Conservation (phyloP, 2,888 invertebrate genomes). For the Oxystoma pomonae region DNA sequence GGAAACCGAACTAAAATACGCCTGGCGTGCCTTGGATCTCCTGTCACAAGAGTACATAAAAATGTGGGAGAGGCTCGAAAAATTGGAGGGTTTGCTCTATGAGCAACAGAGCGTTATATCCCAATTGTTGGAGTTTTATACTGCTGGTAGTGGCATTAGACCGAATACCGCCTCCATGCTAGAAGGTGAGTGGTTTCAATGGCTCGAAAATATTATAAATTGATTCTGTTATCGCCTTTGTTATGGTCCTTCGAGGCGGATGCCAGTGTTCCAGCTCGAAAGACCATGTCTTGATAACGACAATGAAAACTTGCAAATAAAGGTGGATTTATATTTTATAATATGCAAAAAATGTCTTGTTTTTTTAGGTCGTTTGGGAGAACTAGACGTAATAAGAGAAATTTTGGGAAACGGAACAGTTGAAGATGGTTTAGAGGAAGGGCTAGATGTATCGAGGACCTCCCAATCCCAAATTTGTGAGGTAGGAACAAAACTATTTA, state of each 20-base stretch:
- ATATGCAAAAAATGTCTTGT: too few species aligned
- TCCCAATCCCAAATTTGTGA: constrained; percentile 42
- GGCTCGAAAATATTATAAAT: too few species aligned
- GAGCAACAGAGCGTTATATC: constrained; percentile 90
- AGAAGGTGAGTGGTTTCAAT: too few species aligned
- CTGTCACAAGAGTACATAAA: constrained; percentile 89
- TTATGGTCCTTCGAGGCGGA: too few species aligned
- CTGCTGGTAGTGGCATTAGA: constrained; percentile 53
- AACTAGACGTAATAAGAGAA: constrained; percentile 60
- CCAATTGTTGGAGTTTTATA: constrained; percentile 78
- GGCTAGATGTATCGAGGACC: constrained; percentile 53
- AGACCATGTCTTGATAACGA: too few species aligned
- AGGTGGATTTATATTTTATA: too few species aligned
- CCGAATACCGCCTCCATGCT: constrained; percentile 17
- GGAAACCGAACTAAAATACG: constrained; percentile 87
- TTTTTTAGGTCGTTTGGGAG: constrained; percentile 36
- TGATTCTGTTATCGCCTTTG: too few species aligned
- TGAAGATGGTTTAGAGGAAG: constrained; percentile 65
- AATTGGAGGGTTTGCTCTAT: constrained; percentile 78
- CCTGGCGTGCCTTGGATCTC: constrained; percentile 87
- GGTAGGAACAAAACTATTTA: constrained; percentile 30
- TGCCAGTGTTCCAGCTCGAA: too few species aligned
- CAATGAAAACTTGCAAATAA: too few species aligned
- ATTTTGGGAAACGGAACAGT: constrained; percentile 62
- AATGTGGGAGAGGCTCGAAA: constrained; percentile 90